Evolutionary conservation across 2,888 invertebrate genomes (phyloP).

Genomic region (Epiblema foenella): DNA sequence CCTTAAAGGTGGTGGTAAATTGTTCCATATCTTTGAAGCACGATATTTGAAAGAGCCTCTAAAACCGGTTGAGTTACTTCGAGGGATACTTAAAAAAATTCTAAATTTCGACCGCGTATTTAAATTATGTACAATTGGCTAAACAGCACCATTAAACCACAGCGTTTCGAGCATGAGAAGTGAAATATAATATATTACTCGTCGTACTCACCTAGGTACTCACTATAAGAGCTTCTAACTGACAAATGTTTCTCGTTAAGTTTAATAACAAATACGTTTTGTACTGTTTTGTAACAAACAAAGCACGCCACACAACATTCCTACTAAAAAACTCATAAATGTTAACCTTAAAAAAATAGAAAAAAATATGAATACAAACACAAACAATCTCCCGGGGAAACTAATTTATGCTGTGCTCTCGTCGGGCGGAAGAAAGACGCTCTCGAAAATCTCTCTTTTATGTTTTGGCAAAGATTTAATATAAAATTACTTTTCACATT

Average conservation of each 20-base stretch:
- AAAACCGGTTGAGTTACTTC: too few species aligned
- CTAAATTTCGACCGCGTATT: too few species aligned
- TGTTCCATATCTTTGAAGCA: too few species aligned
- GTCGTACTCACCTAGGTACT: too few species aligned
- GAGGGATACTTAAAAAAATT: too few species aligned
- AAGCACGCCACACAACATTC: conserved; percentile 49
- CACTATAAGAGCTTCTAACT: neutral
- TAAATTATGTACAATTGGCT: too few species aligned
- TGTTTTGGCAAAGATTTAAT: conserved; percentile 81
- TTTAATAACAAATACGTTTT: conserved; percentile 2
- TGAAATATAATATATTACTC: too few species aligned
- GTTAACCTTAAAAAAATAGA: conserved; percentile 71
- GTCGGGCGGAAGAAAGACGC: conserved; percentile 67
- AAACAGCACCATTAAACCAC: too few species aligned
- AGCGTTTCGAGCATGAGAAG: too few species aligned
- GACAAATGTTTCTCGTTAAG: neutral
- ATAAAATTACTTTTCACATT: conserved; percentile 82
- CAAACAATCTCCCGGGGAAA: conserved; percentile 80
- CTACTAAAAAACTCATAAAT: conserved; percentile 75
- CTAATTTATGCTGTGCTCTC: conserved; percentile 81
- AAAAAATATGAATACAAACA: conserved; percentile 62
- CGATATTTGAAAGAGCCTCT: too few species aligned
- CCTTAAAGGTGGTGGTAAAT: too few species aligned
- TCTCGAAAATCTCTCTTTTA: conserved; percentile 75
- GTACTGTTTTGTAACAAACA: conserved; percentile 44